Evolutionary conservation across 2,113 vertebrate genomes (phyloP), one percentile per base, ranked within the genome.

Genomic region (Plotosus lineatus): DNA sequence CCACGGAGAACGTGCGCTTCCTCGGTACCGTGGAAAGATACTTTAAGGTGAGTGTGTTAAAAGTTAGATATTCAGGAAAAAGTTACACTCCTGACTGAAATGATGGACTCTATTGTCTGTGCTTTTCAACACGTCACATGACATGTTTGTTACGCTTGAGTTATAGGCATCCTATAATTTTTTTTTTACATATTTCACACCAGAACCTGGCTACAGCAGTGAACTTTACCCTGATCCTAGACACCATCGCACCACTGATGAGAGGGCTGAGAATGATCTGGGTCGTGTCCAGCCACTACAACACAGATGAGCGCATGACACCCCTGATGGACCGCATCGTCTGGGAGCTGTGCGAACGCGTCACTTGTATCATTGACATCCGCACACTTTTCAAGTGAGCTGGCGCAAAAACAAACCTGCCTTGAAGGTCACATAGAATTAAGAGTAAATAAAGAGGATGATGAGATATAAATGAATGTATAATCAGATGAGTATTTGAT

Each of bases 41-140:
- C 80, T 95, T 99, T 75, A 96, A 95, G 95, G 98, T 97, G 77
- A n/a, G 79, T 40, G n/a, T n/a, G n/a, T n/a, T n/a, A n/a, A n/a
- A n/a, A n/a, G n/a, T n/a, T n/a, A n/a, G n/a, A n/a, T n/a, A n/a
- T n/a, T n/a, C n/a, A n/a, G n/a, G n/a, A n/a, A n/a, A n/a, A n/a
- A n/a, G n/a, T n/a, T n/a, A n/a, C n/a, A n/a, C n/a, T n/a, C n/a
- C n/a, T n/a, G n/a, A n/a, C n/a, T n/a, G n/a, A n/a, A n/a, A n/a
- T n/a, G n/a, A n/a, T n/a, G n/a, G n/a, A n/a, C n/a, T n/a, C n/a
- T n/a, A n/a, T n/a, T n/a, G n/a, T n/a, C n/a, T n/a, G n/a, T n/a
- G n/a, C n/a, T n/a, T n/a, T n/a, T n/a, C n/a, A n/a, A n/a, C n/a
- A n/a, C n/a, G n/a, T n/a, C n/a, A n/a, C n/a, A n/a, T n/a, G n/a